phyloP scores from a whole-genome alignment of 2,113 vertebrate species.

The Mus pahari region DNA sequence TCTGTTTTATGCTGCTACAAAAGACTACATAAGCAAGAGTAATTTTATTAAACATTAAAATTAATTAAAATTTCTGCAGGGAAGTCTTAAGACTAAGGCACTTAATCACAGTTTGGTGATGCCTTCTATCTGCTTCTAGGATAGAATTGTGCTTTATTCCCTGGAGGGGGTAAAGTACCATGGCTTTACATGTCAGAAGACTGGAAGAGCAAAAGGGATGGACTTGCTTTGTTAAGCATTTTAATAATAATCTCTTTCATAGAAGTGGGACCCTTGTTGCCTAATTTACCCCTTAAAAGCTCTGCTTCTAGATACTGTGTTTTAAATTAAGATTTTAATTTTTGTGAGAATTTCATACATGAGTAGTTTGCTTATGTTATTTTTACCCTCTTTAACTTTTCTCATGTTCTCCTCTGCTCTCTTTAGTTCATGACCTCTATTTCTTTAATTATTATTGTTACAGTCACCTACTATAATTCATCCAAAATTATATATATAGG shows the following conservation, averaged over 20 bases:
- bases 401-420: neutral
- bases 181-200: neutral
- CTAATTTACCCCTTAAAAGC: neutral
- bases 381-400: neutral
- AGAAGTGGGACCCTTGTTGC: neutral
- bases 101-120: neutral
- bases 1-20: neutral
- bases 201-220: neutral
- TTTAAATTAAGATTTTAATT: neutral
- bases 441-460: neutral
- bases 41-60: neutral
- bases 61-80: constrained; percentile 6
- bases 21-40: neutral
- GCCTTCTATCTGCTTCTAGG: neutral
- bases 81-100: neutral
- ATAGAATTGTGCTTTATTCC: neutral
- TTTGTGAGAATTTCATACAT: neutral
- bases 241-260: neutral
- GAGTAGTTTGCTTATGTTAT: neutral
- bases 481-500: constrained; percentile 26
- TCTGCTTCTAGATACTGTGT: neutral
- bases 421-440: neutral
- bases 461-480: neutral
- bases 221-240: neutral
- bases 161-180: neutral